A percentile compares a stretch with the other conserved stretches of the same genome.
These are phyloP conservation scores for Corticium candelabrum DNA, from an alignment of 37 sponge, comb jelly and placozoan species.

Conservation along the genomic window DNA sequence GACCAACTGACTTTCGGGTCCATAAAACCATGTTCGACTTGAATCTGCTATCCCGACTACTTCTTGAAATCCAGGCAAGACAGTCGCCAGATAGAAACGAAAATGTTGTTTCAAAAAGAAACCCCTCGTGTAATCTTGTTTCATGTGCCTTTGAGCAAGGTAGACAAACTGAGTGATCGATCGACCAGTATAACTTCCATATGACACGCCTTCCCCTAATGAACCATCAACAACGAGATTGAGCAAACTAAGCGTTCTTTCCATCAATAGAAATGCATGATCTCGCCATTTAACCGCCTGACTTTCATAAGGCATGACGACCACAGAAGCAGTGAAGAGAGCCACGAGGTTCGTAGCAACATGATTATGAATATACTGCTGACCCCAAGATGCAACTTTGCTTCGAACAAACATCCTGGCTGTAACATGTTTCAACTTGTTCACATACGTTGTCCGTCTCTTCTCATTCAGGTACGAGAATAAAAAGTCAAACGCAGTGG, in stretches of 20 bases:
- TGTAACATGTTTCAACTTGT: not conserved
- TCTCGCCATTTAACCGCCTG: conserved; percentile 12
- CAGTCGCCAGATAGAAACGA: conserved; percentile 11
- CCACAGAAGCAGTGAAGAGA: conserved; percentile 14
- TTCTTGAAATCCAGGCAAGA: conserved; percentile 22
- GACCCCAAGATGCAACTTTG: conserved; percentile 9
- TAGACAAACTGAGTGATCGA: conserved; percentile 11
- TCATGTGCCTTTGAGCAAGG: conserved; percentile 13
- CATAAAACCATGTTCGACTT: conserved; percentile 21
- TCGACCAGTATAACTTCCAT: conserved; percentile 15
- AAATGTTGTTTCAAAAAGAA: conserved; percentile 14
- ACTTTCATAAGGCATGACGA: conserved; percentile 9
- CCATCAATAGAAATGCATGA: not conserved
- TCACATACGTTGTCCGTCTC: not conserved
- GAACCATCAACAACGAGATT: conserved; percentile 21
- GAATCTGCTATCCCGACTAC: conserved; percentile 28
- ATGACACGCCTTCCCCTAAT: conserved; percentile 18
- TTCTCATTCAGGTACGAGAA: not conserved
- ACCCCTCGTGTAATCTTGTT: not conserved
- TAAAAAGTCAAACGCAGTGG: conserved; percentile 24
- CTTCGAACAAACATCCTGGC: not conserved
- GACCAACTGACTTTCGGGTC: conserved; percentile 20
- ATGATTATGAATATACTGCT: conserved; percentile 20
- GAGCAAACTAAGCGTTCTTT: conserved; percentile 9
- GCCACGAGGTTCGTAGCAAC: conserved; percentile 20